Base-by-base conservation (phyloP, 2,113 vertebrate genomes). In the Chloropsis cyanopogon region DNA sequence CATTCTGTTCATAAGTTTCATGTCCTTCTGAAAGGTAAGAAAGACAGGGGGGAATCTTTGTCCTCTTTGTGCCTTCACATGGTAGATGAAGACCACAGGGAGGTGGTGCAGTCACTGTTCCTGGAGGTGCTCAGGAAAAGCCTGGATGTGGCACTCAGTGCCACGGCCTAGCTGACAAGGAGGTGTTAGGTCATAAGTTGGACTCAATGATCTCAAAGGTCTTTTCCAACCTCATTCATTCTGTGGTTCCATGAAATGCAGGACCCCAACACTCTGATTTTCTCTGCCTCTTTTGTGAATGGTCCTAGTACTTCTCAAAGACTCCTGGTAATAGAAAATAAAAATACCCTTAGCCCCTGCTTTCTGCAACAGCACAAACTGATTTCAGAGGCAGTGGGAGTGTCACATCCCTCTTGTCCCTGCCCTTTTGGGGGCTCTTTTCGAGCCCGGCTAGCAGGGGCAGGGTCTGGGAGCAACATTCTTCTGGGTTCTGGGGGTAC, bases 1-100 rank as follows among this genome's bases (percentile, higher is more conserved):
- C 5, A 37, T 12, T 59, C 57, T 44, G 6, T 47, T 72, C 18
- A 1, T 18, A 42, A 59, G 11, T 42, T n/a, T 52, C 21, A 33
- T 4, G 24, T 49, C 49, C n/a, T 69, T 69, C 44, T 71, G 42
- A 49, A 50, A 72, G 52, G 25, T 56, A n/a, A 50, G 26, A 12
- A 79, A 3, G 16, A 41, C 0, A 0, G 25, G 19, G 10, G 56
- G 24, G 18, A n/a, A 39, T 8, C 18, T 70, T 73, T 78, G 72
- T 49, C 18, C 33, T 66, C 26, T 14, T 44, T 41, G 25, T 88
- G 10, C 26, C 31, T 35, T 35, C 37, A 39, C 0, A 1, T 0
- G 5, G 35, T 23, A 5, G 10, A 10, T 1, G 7, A 61, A 39
- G 44, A 46, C 6, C 46, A 17, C 11, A 35, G 35, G 29, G 35